Percentiles rank a stretch among this genome's conserved stretches.
phyloP scores from a whole-genome alignment of 92 coral and sea anemone species.

The Chrysogorgia sp. region DNA sequence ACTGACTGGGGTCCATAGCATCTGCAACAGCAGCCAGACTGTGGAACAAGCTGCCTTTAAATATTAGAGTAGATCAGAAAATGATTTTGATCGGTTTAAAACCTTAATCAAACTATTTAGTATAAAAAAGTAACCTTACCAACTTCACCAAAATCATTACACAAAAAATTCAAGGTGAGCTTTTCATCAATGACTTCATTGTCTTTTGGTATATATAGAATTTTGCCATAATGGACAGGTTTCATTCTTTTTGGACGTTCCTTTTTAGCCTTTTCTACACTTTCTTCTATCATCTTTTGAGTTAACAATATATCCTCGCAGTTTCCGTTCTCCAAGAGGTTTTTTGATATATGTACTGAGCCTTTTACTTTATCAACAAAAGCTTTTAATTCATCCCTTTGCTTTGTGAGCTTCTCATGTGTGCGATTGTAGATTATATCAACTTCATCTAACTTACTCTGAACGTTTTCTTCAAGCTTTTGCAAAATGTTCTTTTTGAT shows the following conservation, averaged over 20 bases:
- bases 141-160: not conserved
- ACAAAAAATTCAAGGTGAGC: not conserved
- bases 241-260: not conserved
- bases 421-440: not conserved
- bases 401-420: not conserved
- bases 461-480: not conserved
- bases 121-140: too few species aligned
- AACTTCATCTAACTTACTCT: not conserved
- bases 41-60: too few species aligned
- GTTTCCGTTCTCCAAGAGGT: slow-evolving; percentile 14
- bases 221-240: not conserved
- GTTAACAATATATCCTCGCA: slow-evolving; percentile 1
- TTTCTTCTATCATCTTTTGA: slow-evolving; percentile 3
- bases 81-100: too few species aligned
- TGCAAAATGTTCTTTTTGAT: not conserved
- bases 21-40: too few species aligned
- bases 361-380: slow-evolving; percentile 7
- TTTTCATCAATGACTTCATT: not conserved
- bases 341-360: not conserved
- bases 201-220: not conserved
- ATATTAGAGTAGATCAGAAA: too few species aligned
- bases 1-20: too few species aligned
- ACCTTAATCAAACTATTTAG: too few species aligned
- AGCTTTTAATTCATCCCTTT: not conserved
- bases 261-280: slow-evolving; percentile 4